These are phyloP conservation scores for Microctenopoma steveboyesi DNA, from an alignment of 2,797 vertebrate species.

Conservation along the genomic window DNA sequence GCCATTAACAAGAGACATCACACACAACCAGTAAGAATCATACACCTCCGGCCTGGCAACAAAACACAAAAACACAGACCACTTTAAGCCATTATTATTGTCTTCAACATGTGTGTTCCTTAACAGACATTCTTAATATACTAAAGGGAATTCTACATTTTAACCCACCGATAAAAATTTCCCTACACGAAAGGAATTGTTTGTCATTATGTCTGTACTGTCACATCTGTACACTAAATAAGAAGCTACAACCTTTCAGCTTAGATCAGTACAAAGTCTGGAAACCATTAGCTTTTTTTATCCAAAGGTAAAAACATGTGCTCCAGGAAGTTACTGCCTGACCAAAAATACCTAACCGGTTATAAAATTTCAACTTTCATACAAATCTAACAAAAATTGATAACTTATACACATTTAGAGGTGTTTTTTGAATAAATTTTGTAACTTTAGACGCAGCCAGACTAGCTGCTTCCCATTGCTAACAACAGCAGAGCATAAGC, in stretches of 20 bases:
- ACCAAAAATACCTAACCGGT: neutral
- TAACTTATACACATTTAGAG: neutral
- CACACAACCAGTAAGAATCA: constrained; percentile 68
- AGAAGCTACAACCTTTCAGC: neutral
- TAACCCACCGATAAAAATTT: constrained; percentile 8
- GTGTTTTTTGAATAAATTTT: neutral
- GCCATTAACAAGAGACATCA: constrained; percentile 75
- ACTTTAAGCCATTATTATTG: constrained; percentile 62
- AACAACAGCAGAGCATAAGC: no score
- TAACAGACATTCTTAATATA: neutral
- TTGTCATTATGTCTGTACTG: neutral
- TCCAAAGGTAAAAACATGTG: neutral
- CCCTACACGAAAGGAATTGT: neutral
- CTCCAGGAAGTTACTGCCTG: neutral
- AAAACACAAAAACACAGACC: constrained; percentile 42
- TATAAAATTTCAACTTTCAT: neutral
- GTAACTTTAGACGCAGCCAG: no score
- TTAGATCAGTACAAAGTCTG: neutral
- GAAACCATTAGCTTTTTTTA: neutral
- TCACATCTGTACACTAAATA: neutral
- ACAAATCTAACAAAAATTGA: neutral
- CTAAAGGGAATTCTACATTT: constrained; percentile 6
- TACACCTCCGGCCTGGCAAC: constrained; percentile 48
- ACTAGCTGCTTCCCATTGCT: no score
- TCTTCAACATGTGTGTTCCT: constrained; percentile 31